Evolutionary conservation across 2,888 invertebrate species (phyloP).

Genomic region (Agrochola litura): DNA sequence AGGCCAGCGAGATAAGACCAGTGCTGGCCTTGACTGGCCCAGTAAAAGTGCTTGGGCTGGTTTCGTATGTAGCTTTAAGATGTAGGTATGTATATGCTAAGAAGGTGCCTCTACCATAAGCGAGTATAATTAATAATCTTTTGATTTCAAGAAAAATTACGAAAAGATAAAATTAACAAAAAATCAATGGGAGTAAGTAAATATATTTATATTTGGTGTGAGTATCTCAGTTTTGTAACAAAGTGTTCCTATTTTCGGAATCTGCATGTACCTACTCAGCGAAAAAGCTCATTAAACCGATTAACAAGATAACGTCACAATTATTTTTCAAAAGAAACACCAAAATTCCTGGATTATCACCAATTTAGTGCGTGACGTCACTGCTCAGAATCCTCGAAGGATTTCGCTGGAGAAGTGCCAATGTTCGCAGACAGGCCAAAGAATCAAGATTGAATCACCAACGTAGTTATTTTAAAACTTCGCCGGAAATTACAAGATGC

Average conservation of each 20-base stretch:
- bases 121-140: neutral
- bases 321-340: constrained; percentile 15
- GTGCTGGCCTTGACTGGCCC: constrained; percentile 47
- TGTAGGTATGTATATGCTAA: neutral
- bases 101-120: neutral
- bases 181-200: neutral
- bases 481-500: constrained; percentile 58
- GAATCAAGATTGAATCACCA: constrained; percentile 65
- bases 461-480: constrained; percentile 56
- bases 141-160: neutral
- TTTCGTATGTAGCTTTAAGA: constrained; percentile 29
- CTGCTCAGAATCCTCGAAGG: constrained; percentile 58
- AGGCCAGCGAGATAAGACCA: constrained; percentile 60
- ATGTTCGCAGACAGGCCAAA: constrained; percentile 57
- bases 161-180: neutral
- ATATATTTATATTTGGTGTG: too few relatives aligned
- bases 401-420: constrained; percentile 58
- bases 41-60: constrained; percentile 59
- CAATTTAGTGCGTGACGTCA: constrained; percentile 61
- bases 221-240: neutral
- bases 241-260: neutral
- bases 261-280: neutral
- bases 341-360: constrained; percentile 32
- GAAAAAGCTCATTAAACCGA: neutral
- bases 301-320: constrained; percentile 12